A percentile compares a stretch with the other conserved stretches of the same genome.
Evolutionary conservation across 2,797 vertebrate genomes (phyloP).

Genomic region (Sebastes kiyomatsui): DNA sequence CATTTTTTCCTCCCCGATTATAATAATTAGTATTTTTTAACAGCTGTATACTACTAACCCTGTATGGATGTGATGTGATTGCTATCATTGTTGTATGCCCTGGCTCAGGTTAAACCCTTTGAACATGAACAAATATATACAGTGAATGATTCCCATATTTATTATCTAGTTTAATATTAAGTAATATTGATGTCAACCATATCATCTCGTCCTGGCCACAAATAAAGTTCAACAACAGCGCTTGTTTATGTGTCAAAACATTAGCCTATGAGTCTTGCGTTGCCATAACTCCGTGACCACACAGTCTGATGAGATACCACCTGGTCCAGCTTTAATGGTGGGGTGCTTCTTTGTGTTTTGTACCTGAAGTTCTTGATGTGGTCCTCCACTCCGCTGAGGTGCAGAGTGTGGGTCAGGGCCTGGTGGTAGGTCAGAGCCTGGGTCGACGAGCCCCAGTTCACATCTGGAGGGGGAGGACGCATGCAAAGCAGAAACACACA

Average conservation of each 20-base stretch:
- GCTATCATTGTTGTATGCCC: too few species aligned
- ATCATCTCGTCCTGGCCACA: too few species aligned
- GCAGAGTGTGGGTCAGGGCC: constrained; percentile 93
- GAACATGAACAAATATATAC: too few species aligned
- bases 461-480: constrained; percentile 85
- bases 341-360: background rate
- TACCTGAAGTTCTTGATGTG: constrained; percentile 99
- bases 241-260: background rate
- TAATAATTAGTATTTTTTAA: too few species aligned
- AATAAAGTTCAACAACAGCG: too few species aligned
- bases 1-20: background rate
- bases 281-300: background rate
- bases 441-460: constrained; percentile 99
- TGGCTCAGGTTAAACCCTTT: too few species aligned
- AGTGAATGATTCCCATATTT: too few species aligned
- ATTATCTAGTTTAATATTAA: too few species aligned
- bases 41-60: too few species aligned
- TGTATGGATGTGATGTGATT: too few species aligned
- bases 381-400: constrained; percentile 95
- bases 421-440: constrained; percentile 97
- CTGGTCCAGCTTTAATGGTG: background rate
- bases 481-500: constrained; percentile 56
- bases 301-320: background rate
- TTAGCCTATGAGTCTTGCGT: background rate
- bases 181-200: too few species aligned